A percentile compares a stretch with the other conserved stretches of the same genome.
Evolutionary conservation across 2,113 vertebrate genomes (phyloP).

Genomic region (Pachyramphus minor): DNA sequence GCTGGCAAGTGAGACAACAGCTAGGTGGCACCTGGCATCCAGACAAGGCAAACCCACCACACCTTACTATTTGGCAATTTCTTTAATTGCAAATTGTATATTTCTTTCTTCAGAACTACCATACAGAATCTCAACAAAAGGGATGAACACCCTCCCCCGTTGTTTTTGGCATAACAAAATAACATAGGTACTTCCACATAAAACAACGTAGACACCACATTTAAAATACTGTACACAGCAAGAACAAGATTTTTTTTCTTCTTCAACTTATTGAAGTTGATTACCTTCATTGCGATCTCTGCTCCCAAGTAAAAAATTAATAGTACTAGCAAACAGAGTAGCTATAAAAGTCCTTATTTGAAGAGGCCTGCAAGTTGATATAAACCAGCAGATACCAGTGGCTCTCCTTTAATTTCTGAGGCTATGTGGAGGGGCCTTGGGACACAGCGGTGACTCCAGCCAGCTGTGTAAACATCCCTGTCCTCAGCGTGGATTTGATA

Average conservation of each 20-base stretch:
- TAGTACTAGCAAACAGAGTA: not conserved
- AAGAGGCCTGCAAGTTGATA: not conserved
- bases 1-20: not conserved
- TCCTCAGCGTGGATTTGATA: not conserved
- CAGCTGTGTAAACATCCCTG: not conserved
- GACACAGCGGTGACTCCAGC: not conserved
- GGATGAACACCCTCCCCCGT: accelerated
- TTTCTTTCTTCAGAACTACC: not conserved
- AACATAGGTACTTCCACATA: not conserved
- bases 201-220: not conserved
- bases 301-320: not conserved
- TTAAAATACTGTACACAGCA: not conserved
- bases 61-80: not conserved
- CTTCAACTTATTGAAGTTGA: not conserved
- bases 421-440: not conserved
- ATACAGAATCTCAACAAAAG: not conserved
- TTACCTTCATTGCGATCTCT: not conserved
- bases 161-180: not conserved
- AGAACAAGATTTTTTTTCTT: not conserved
- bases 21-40: not conserved
- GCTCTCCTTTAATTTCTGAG: not conserved
- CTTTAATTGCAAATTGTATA: not conserved
- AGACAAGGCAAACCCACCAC: not conserved
- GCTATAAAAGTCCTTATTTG: not conserved
- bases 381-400: not conserved